A percentile compares a stretch with the other conserved stretches of the same genome.
Evolutionary conservation across 1,140 invertebrate species (phyloP).

Genomic region (Hirudo medicinalis): DNA sequence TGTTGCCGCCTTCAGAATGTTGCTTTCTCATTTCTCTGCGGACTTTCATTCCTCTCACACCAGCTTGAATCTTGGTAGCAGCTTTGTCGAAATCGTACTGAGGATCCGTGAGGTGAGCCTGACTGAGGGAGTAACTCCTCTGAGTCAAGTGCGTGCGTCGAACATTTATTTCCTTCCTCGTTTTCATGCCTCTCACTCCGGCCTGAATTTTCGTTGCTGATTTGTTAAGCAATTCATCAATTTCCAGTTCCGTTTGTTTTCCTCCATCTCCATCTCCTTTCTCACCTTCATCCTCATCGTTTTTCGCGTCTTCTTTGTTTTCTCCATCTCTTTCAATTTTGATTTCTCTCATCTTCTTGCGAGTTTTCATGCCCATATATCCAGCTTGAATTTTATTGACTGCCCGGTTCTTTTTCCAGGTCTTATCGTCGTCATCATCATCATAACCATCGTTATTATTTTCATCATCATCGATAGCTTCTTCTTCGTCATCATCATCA

Average conservation of each 20-base stretch:
- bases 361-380: slow-evolving; percentile 16
- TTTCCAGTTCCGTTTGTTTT: slow-evolving; percentile 43
- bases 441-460: slow-evolving; percentile 27
- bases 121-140: neutral
- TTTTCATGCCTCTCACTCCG: slow-evolving; percentile 29
- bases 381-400: slow-evolving; percentile 47
- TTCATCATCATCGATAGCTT: neutral
- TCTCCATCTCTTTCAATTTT: neutral
- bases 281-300: slow-evolving; percentile 5
- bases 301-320: neutral
- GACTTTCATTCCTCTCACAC: slow-evolving; percentile 29
- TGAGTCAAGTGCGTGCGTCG: slow-evolving; percentile 31
- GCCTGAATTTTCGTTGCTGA: slow-evolving; percentile 33
- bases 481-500: neutral
- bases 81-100: neutral
- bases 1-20: too few species aligned
- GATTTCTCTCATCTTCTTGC: neutral
- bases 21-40: slow-evolving; percentile 30
- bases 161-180: slow-evolving; percentile 32
- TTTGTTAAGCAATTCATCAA: neutral
- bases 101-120: neutral
- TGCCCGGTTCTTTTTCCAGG: slow-evolving; percentile 39
- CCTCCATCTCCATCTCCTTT: slow-evolving; percentile 43
- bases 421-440: slow-evolving; percentile 50
- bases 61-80: slow-evolving; percentile 30